Conservation (phyloP, 1,140 invertebrate species). For the Paraescarpia echinospica region DNA sequence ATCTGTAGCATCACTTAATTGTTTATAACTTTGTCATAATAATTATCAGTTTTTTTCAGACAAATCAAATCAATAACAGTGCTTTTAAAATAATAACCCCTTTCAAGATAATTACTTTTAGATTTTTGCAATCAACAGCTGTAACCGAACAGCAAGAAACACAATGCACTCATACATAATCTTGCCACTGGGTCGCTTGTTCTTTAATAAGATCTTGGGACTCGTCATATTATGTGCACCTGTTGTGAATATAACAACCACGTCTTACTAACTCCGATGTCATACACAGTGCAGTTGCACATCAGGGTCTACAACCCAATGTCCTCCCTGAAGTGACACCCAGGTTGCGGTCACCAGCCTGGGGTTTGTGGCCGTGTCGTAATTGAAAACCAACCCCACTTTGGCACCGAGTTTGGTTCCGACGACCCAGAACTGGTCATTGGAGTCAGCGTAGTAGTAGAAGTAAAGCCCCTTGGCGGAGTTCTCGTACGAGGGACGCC, state of each 20-base stretch:
- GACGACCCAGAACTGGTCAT: background rate
- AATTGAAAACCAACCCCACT: background rate
- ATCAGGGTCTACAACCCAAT: conserved; percentile 4
- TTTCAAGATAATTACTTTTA: background rate
- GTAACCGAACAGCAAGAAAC: background rate
- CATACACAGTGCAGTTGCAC: background rate
- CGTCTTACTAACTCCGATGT: background rate
- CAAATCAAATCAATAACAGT: background rate
- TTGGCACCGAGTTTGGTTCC: background rate
- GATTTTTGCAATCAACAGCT: background rate
- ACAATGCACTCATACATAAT: background rate
- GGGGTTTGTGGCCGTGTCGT: background rate
- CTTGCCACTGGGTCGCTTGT: background rate
- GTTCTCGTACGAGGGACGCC: background rate
- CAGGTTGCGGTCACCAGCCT: background rate
- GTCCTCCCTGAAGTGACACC: background rate
- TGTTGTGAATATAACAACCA: background rate
- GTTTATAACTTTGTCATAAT: background rate
- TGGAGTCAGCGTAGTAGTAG: background rate
- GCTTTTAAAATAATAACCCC: background rate
- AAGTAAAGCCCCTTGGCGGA: background rate
- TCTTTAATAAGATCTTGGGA: background rate
- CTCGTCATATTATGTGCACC: background rate
- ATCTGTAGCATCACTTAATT: background rate
- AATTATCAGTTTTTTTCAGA: background rate